Evolutionary conservation across 2,888 invertebrate species (phyloP), one percentile per base, ranked within the genome.

Genomic region (Campoplex nolae): DNA sequence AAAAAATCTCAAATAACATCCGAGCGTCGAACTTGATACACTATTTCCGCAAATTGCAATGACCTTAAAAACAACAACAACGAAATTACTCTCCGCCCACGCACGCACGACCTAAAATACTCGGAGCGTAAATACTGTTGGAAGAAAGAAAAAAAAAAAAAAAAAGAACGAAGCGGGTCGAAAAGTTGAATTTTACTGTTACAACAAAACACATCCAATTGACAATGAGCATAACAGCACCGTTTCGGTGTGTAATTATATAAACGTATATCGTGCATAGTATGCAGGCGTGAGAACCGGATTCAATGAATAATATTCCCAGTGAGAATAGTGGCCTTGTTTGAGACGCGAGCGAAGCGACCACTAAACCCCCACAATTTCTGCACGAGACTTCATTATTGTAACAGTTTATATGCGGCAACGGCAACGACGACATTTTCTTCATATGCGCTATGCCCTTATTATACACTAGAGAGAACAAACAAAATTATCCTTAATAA

Each of bases 251-350:
- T 51, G 51, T 18, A n/a, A n/a, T 28, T 38, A 35, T 28, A 73
- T n/a, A 51, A 9, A 54, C 9, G 13, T 42, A 38, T 23, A 58
- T 28, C 6, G 38, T 54, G 48, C 56, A 78, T 51, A 28, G 38
- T 38, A 42, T 62, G 62, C 70, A 42, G 45, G 51, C 58, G 83
- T 56, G 71, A 77, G 77, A 83, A 76, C 77, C 77, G 77, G 77
- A 73, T 83, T 54, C 70, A 77, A 83, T 77, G 83, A 83, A 78
- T 83, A 83, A 83, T 71, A 77, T 65, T 67, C 54, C 48, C 77
- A 77, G 51, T 82, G 74, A 65, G 56, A 38, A 51, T 28, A 67
- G 56, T 28, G 70, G 28, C 45, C 82, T 82, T 73, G 67, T 56
- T 74, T 32, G 48, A 58, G 58, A 82, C 48, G 58, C 48, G 58